Conservation (phyloP, 2,797 vertebrate species). For the Pygocentrus nattereri region DNA sequence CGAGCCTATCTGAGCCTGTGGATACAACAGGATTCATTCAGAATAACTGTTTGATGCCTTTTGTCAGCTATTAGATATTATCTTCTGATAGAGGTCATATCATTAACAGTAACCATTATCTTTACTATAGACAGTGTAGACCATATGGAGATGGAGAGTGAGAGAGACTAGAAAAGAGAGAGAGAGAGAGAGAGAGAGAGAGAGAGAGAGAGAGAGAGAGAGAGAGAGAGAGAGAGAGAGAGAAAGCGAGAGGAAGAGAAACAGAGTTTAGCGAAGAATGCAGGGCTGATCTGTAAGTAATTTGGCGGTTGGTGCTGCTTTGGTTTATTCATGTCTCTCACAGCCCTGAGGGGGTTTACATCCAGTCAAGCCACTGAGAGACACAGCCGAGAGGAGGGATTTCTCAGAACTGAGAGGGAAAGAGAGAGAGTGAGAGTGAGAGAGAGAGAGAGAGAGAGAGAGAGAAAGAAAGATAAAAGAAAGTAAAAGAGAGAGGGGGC, state of each 20-base stretch:
- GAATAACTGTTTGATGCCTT: background rate
- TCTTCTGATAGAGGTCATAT: conserved; percentile 9
- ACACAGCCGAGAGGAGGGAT: conserved; percentile 33
- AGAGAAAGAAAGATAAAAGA: background rate
- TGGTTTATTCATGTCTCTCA: conserved; percentile 53
- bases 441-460: background rate
- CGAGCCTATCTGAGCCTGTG: conserved; percentile 23
- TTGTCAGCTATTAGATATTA: background rate
- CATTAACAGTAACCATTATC: conserved; percentile 31
- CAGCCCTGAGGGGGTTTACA: conserved; percentile 52
- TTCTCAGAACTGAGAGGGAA: conserved; percentile 41
- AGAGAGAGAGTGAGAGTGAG: conserved; percentile 6
- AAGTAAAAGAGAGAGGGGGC: background rate
- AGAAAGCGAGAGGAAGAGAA: conserved; percentile 11
- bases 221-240: conserved; percentile 7
- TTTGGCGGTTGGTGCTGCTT: conserved; percentile 55
- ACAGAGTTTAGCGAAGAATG: conserved; percentile 64
- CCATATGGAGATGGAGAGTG: conserved; percentile 2
- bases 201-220: conserved; percentile 9
- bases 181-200: background rate
- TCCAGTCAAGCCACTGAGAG: conserved; percentile 52
- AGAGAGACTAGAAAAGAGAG: background rate
- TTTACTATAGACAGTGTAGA: conserved; percentile 5
- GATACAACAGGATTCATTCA: conserved; percentile 33
- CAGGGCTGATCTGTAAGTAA: conserved; percentile 56